phyloP scores from a whole-genome alignment of 1,140 invertebrate genomes.

The Lucilia cuprina region DNA sequence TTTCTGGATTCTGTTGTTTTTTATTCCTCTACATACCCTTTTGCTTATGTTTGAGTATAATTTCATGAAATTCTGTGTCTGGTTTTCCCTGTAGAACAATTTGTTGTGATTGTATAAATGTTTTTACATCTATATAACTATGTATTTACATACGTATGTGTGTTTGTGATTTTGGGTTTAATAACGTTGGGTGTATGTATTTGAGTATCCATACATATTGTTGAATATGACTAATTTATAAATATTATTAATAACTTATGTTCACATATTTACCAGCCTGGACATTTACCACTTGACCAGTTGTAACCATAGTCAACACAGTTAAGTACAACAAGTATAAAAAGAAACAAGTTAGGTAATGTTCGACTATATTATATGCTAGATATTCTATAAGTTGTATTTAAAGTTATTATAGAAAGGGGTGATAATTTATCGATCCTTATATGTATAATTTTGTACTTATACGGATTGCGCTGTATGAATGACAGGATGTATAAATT shows the following conservation, averaged over 20 bases:
- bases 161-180: no score
- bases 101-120: constrained; percentile 18
- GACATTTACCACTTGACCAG: neutral
- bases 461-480: no score
- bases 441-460: no score
- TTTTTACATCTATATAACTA: neutral
- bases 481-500: no score
- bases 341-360: neutral
- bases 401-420: no score
- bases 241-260: constrained; percentile 24
- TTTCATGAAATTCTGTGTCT: neutral
- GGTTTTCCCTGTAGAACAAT: constrained; percentile 16
- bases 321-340: neutral
- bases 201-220: neutral
- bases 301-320: neutral
- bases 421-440: no score
- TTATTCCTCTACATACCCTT: neutral
- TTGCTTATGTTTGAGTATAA: neutral
- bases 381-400: no score
- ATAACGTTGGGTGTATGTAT: no score
- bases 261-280: neutral
- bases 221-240: constrained; percentile 24
- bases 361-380: no score
- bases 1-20: neutral
- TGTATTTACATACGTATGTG: no score